Base-by-base conservation (phyloP, 2,113 vertebrate species). In the Mesoclemmys tuberculata region DNA sequence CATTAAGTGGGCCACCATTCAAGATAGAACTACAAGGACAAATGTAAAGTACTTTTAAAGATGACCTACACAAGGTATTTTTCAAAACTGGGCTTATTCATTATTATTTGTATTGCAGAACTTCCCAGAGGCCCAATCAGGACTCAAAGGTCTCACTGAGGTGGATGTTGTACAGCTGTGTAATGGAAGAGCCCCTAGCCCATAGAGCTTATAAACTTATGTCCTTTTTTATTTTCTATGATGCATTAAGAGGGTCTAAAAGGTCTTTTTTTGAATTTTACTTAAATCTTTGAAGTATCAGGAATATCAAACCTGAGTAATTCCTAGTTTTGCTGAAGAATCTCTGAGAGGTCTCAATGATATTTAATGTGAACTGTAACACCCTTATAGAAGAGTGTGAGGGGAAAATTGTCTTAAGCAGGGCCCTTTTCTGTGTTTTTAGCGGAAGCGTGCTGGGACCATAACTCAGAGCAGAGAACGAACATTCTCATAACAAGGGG, bases 21-120 rank as follows among this genome's bases (percentile, higher is more conserved):
- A 90, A 93, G 91, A 90, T 16, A 74, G 41, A 94, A 77, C 58
- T 92, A 48, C 49, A 83, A 85, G 82, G 77, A 68, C 61, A 68
- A n/a, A 68, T 68, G 31, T 68, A n/a, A 68, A n/a, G 31, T 68
- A 68, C 61, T n/a, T 68, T 68, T n/a, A 68, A n/a, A 19, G 61
- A 29, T 56, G 22, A 56, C 55, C 24, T 56, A 26, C 22, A 56
- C 55, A 56, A 22, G 54, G 35, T 18, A 35, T 35, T 64, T 64
- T 64, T 19, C 19, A 64, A 64, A 13, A 18, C 31, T n/a, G 61
- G 31, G 61, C 31, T 68, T 68, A n/a, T 18, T 64, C 61, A n/a
- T n/a, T 68, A n/a, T n/a, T 68, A n/a, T 35, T 68, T 68, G 61
- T 68, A 68, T n/a, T 68, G 14, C 61, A 68, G 38, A 16, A 46